These are phyloP conservation scores for Dicrostonyx torquatus DNA, from an alignment of 2,797 vertebrate species.

Conservation along the genomic window DNA sequence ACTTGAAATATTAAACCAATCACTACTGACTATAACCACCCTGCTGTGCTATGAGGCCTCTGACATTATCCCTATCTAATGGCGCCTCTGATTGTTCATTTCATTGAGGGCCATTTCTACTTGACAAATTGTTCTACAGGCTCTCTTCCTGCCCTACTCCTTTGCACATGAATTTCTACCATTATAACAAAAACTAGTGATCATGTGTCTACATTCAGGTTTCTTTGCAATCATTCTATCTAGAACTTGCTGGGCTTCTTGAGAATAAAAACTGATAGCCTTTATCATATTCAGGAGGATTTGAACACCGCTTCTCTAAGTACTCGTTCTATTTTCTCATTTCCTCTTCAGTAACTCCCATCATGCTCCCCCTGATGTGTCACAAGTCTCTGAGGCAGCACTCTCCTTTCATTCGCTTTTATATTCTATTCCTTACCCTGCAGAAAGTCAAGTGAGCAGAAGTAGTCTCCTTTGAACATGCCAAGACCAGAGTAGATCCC, in stretches of 20 bases:
- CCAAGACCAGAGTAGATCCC: background rate
- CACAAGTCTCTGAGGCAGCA: background rate
- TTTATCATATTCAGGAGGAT: background rate
- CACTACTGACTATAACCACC: background rate
- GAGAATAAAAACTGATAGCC: background rate
- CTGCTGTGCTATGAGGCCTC: background rate
- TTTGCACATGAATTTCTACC: background rate
- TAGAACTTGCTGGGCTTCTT: background rate
- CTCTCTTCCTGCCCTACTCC: background rate
- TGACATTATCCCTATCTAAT: background rate
- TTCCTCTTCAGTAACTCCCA: background rate
- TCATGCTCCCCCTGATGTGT: background rate
- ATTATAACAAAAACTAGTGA: background rate
- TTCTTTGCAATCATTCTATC: background rate
- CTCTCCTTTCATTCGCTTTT: background rate
- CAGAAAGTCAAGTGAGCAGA: background rate
- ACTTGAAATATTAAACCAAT: background rate
- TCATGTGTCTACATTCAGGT: background rate
- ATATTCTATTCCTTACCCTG: background rate
- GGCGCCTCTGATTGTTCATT: too few species aligned
- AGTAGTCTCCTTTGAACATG: background rate
- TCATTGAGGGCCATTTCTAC: background rate
- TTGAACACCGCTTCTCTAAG: background rate
- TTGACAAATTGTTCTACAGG: background rate
- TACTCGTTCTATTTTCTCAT: background rate